Conservation (phyloP, 2,113 vertebrate species). For the Thamnaconus septentrionalis region DNA sequence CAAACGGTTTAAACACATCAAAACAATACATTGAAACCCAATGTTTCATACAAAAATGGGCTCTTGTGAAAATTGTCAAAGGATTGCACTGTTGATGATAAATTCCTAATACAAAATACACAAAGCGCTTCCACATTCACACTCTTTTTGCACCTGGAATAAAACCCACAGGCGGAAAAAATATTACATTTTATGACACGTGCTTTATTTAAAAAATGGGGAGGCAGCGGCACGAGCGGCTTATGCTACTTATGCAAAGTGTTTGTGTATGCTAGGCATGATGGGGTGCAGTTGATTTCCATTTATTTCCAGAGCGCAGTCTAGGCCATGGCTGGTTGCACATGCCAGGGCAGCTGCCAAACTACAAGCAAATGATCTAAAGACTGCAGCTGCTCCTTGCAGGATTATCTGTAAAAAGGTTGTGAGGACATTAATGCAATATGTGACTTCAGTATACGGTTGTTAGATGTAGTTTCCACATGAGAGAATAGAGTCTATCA, state of each 20-base stretch:
- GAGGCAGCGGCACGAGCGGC: background rate
- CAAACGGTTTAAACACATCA: background rate
- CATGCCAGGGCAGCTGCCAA: conserved; percentile 29
- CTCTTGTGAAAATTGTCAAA: conserved; percentile 1
- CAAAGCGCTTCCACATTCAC: background rate
- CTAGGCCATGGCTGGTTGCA: conserved; percentile 33
- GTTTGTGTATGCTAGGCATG: conserved; percentile 23
- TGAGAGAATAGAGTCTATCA: conserved; percentile 15
- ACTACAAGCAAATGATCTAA: conserved; percentile 40
- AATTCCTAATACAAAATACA: conserved; percentile 5
- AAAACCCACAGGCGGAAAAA: background rate
- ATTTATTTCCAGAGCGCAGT: background rate
- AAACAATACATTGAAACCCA: background rate
- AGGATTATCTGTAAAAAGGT: conserved; percentile 45
- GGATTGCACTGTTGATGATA: background rate
- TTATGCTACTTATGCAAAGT: conserved; percentile 20
- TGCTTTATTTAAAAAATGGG: too few relatives aligned
- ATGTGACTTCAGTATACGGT: conserved; percentile 26
- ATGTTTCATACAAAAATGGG: too few relatives aligned
- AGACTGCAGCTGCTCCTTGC: conserved; percentile 40
- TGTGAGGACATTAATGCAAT: conserved; percentile 38
- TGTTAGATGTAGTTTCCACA: conserved; percentile 43
- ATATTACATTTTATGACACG: too few relatives aligned
- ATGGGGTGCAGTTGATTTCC: conserved; percentile 7
- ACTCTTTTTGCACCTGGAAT: background rate